Percentiles rank a stretch among this genome's conserved stretches.
Evolutionary conservation across 2,113 vertebrate genomes (phyloP).

Genomic region (Neopipo cinnamomea): DNA sequence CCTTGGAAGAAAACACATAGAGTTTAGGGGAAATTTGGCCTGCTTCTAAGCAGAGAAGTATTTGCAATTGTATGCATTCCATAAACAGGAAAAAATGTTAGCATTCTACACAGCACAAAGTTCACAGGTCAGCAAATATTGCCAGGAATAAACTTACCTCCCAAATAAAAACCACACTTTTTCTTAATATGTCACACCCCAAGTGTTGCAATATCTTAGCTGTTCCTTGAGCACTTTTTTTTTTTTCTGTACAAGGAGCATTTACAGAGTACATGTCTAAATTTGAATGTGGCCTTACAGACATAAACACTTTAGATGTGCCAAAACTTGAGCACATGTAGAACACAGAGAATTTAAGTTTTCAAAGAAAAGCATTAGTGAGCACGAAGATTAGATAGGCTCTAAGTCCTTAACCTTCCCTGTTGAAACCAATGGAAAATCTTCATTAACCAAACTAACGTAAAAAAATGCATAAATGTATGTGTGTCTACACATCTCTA

Average conservation of each 20-base stretch:
- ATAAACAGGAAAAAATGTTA: not conserved
- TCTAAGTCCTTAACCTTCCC: not conserved
- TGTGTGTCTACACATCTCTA: not conserved
- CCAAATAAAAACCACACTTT: accelerated
- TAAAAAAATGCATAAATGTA: not conserved
- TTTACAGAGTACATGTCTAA: not conserved
- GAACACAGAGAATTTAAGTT: not conserved
- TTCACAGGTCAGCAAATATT: not conserved
- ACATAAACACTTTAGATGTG: not conserved
- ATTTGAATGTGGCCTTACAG: not conserved
- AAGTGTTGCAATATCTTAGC: not conserved
- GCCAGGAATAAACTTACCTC: not conserved
- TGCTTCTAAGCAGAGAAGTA: not conserved
- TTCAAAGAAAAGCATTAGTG: not conserved
- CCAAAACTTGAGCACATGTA: not conserved
- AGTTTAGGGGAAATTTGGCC: not conserved
- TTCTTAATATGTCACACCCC: not conserved
- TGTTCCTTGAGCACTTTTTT: not conserved
- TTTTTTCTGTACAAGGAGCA: not conserved
- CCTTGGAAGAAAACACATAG: not conserved
- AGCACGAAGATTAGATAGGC: not conserved
- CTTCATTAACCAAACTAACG: not conserved
- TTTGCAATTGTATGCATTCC: not conserved
- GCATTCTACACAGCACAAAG: not conserved
- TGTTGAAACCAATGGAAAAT: not conserved